Evolutionary conservation across 2,888 invertebrate genomes (phyloP).

Genomic region (Drosophila neotestacea): DNA sequence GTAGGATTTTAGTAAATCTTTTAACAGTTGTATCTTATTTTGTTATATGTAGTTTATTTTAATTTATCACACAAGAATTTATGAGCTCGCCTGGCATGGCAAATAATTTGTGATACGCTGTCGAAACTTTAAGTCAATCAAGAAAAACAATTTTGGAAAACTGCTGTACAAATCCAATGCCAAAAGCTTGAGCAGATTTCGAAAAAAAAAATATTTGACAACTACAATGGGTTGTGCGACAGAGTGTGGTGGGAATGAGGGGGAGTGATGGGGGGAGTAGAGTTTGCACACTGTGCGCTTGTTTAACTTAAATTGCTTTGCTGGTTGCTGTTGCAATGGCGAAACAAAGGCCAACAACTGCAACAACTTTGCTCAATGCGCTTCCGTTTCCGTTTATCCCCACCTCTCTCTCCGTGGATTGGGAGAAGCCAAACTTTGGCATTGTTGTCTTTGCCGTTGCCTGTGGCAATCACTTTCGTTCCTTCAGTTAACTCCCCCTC

Average conservation of each 20-base stretch:
- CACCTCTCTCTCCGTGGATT: not conserved
- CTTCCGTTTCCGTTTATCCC: constrained; percentile 71
- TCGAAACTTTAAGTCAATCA: constrained; percentile 75
- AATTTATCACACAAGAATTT: not conserved
- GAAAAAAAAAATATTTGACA: constrained; percentile 68
- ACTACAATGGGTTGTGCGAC: constrained; percentile 49
- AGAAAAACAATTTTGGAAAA: constrained; percentile 68
- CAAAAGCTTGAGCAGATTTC: constrained; percentile 59
- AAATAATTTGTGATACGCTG: constrained; percentile 35
- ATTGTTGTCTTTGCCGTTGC: constrained; percentile 77
- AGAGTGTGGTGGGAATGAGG: not conserved
- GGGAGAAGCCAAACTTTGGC: constrained; percentile 66
- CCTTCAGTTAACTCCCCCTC: constrained; percentile 24
- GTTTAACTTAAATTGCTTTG: constrained; percentile 82
- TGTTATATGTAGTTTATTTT: not conserved
- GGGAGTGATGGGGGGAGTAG: not conserved
- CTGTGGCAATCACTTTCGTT: constrained; percentile 76
- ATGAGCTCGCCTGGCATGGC: not conserved
- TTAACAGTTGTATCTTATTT: not conserved
- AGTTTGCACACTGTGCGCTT: constrained; percentile 57
- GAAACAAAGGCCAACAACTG: constrained; percentile 79
- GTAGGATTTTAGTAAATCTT: not conserved
- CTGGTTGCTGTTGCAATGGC: constrained; percentile 48
- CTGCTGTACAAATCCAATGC: constrained; percentile 50
- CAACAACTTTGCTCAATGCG: constrained; percentile 80